These are phyloP conservation scores for Rhinichthys klamathensis DNA, from an alignment of 2,113 vertebrate genomes.

Conservation along the genomic window DNA sequence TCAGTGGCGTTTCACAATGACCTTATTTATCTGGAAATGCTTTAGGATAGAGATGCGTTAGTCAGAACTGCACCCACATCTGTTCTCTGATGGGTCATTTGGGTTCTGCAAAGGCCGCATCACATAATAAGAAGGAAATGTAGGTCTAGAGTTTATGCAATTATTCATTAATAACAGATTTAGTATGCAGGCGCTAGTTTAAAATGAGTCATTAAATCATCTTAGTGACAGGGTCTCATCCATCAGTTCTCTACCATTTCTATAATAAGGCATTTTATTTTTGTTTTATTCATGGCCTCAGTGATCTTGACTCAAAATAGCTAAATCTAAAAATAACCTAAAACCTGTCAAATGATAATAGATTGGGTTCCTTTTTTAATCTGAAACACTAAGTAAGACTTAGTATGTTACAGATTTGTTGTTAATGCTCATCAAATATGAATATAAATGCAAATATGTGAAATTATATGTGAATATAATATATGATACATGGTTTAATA, in stretches of 20 bases:
- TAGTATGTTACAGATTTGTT: not conserved
- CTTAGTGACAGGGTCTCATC: not conserved
- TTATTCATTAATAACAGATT: constrained; percentile 13
- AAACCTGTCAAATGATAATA: not conserved
- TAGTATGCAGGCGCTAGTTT: constrained; percentile 1
- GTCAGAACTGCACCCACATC: not conserved
- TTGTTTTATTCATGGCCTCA: constrained; percentile 15
- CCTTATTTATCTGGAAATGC: not conserved
- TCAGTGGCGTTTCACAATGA: not conserved
- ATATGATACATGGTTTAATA: not conserved
- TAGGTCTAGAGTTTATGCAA: not conserved
- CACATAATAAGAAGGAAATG: not conserved
- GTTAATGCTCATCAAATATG: not conserved
- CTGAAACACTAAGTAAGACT: not conserved
- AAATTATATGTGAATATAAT: not conserved
- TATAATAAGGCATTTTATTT: constrained; percentile 25
- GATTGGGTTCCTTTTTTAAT: not conserved
- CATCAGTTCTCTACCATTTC: not conserved
- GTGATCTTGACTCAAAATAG: not conserved
- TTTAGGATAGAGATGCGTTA: not conserved
- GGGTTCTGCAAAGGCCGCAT: constrained; percentile 1
- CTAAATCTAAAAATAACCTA: constrained; percentile 7
- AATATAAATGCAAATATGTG: not conserved
- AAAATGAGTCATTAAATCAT: constrained; percentile 13
- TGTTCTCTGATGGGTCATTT: not conserved